Base-by-base conservation (phyloP, 2,797 vertebrate genomes). In the Smutsia gigantea region DNA sequence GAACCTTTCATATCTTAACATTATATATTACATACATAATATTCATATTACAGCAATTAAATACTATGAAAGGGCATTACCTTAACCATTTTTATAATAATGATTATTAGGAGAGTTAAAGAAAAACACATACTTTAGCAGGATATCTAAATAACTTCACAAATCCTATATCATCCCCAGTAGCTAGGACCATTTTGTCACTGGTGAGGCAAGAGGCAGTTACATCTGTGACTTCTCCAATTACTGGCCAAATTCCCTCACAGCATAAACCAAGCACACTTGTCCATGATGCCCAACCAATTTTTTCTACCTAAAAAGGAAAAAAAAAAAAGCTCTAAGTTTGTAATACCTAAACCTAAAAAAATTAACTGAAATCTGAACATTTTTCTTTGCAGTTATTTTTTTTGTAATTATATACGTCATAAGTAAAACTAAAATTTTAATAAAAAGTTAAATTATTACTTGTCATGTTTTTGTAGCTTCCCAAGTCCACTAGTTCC, bases 151-250 rank as follows among this genome's bases (percentile, higher is more conserved):
- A 99, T 82, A 99, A 99, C 97, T 99, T 99, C 97, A 99, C 99
- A 97, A 99, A 99, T 98, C 99, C 99, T 97, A 99, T 99, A 98
- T 99, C 99, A 98, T 99, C 99, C 96, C 99, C 99, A 68, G 99
- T 99, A 77, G 99, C 99, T 85, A 99, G 98, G 71, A 99, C 98
- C 98, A 99, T 99, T 97, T 97, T 99, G 97, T 99, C 99, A 81
- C 98, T 99, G 97, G 99, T 99, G 97, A 99, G 99, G 98, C 99
- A 99, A 74, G 99, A 99, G 46, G 99, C 95, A 68, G 99, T 99
- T 96, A 99, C 99, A 94, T 99, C 99, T 0, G 99, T 99, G 98
- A 99, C 99, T 98, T 99, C 99, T 74, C 99, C 99, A 98, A 99
- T 99, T 98, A 99, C 99, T 74, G 99, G 99, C 99, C 99, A 99